Conservation (phyloP, 2,888 invertebrate species). For the Deroplatys truncata region DNA sequence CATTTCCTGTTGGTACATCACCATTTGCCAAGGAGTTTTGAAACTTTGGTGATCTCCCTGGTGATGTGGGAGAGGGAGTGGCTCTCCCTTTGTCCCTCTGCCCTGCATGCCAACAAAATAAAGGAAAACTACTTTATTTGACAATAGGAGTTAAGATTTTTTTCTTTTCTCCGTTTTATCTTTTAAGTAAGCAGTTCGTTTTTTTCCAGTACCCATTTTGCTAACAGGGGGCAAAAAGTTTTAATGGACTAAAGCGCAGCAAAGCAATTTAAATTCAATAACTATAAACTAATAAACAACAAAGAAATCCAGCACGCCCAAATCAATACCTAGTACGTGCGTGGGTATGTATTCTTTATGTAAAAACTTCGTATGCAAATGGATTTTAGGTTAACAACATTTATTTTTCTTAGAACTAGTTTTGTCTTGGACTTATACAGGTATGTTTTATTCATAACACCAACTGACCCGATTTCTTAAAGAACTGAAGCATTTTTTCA, state of each 20-base stretch:
- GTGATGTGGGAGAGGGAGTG: constrained; percentile 16
- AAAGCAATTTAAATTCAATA: no score
- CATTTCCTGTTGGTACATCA: not conserved
- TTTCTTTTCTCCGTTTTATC: no score
- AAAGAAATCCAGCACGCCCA: not conserved
- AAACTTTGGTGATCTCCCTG: constrained; percentile 14
- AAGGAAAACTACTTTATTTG: not conserved
- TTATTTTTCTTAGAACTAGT: not conserved
- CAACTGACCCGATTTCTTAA: constrained; percentile 65
- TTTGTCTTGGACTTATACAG: not conserved
- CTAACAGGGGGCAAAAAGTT: no score
- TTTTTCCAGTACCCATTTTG: no score
- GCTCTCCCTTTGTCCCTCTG: constrained; percentile 19
- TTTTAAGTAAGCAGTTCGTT: no score
- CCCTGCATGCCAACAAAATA: not conserved
- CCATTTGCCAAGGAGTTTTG: constrained; percentile 8
- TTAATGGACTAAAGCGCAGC: no score
- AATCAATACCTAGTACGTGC: not conserved
- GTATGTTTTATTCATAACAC: not conserved
- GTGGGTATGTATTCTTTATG: no score
- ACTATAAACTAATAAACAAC: not conserved
- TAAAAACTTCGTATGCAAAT: not conserved
- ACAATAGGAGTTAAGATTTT: no score
- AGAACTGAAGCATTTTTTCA: constrained; percentile 68
- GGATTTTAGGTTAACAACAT: not conserved